Evolutionary conservation across 2,888 invertebrate species (phyloP), one percentile per base, ranked within the genome.

Genomic region (Pachliopta kotzebuea): DNA sequence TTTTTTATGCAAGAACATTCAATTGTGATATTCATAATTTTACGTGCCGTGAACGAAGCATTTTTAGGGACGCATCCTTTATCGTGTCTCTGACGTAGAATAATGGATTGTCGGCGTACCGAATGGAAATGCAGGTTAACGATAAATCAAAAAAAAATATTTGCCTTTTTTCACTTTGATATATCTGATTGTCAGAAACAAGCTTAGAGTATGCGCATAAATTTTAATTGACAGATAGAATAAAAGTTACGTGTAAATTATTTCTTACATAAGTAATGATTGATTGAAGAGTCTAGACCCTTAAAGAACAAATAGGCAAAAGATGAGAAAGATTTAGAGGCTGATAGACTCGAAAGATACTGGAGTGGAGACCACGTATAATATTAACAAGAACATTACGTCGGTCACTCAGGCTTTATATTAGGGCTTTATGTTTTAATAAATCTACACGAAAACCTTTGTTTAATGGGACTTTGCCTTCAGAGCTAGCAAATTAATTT

Each of bases 121-220:
- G 88, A 89, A 90, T 89, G 88, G 88, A 84, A 87, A 88, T 88
- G 80, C 83, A 83, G 85, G 88, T 89, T 88, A 37, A 88, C 90
- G 87, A 90, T 89, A 90, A 90, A 90, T 90, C 88, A 88, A 83
- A 88, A 90, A n/a, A n/a, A 88, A 82, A 88, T 85, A 87, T 86
- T 84, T 82, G 80, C 84, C 81, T 80, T 82, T 49, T 49, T 42
- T 81, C 79, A 76, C 74, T 75, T 75, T 86, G 86, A 89, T 87
- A 86, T 88, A 88, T 88, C 81, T 79, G 81, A 62, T 57, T 58
- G 53, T 58, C 53, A 53, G 23, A 58, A 20, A 54, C 53, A 62
- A 53, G 60, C 24, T 45, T 45, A 11, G 24, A 45, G 52, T 54
- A 24, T 37, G 29, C 29, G 8, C 20, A 57, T 57, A 29, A 20